Percentiles rank a stretch among this genome's conserved stretches.
Conservation (phyloP, 1,140 invertebrate species). For the Oryzaephilus surinamensis region DNA sequence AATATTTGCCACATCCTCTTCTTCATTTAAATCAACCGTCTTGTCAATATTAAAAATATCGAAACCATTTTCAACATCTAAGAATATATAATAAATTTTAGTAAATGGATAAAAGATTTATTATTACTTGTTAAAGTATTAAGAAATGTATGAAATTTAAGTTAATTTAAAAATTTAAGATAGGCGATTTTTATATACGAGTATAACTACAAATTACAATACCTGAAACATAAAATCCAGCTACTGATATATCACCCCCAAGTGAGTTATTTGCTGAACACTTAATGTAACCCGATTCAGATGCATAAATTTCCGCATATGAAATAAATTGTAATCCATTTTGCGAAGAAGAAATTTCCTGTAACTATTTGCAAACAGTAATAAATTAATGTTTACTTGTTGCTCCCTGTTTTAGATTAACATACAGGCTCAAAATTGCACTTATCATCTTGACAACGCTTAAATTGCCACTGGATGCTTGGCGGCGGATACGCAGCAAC, state of each 20-base stretch:
- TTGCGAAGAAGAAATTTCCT: neutral
- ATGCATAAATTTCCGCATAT: neutral
- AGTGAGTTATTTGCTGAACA: slow-evolving; percentile 2
- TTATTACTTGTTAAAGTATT: no score
- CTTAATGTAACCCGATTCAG: neutral
- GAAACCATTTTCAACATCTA: slow-evolving; percentile 5
- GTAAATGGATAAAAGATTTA: no score
- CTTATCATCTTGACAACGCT: slow-evolving; percentile 20
- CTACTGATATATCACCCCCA: neutral
- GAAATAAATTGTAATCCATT: slow-evolving; percentile 1
- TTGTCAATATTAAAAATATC: neutral
- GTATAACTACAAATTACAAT: no score
- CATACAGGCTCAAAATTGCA: slow-evolving; percentile 25
- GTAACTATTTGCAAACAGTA: neutral
- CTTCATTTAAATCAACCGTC: neutral
- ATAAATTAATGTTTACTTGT: neutral
- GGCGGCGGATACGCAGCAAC: slow-evolving; percentile 39
- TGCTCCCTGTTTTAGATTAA: no score
- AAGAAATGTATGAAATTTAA: no score
- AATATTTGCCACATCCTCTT: neutral
- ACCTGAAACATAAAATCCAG: neutral
- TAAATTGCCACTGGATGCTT: slow-evolving; percentile 40
- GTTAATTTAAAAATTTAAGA: no score
- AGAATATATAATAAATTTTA: no score
- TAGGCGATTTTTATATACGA: no score